Evolutionary conservation across 2,113 vertebrate species (phyloP).

Genomic region (Thalassarche chlororhynchos): DNA sequence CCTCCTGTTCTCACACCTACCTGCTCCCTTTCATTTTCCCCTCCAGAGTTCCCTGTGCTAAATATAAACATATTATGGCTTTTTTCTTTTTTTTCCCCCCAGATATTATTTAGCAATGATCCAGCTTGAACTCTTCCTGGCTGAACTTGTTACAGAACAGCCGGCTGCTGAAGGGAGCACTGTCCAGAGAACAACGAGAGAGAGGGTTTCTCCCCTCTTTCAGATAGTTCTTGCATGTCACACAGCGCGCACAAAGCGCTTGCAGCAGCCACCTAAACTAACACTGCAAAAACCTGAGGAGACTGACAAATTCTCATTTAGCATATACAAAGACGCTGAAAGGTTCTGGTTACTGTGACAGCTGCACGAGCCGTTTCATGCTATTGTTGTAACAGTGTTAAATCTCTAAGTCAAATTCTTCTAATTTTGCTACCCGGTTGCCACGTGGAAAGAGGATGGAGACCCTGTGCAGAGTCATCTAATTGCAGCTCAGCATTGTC

Average conservation of each 20-base stretch:
- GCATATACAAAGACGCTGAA: not conserved
- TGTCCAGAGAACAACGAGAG: accelerated
- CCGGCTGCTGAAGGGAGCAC: not conserved
- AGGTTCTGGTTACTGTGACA: not conserved
- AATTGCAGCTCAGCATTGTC: conserved; percentile 49
- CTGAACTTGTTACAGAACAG: not conserved
- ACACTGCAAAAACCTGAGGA: not conserved
- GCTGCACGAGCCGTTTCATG: not conserved
- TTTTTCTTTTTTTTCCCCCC: not conserved
- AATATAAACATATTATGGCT: not conserved
- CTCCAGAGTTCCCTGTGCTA: not conserved
- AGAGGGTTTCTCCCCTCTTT: not conserved
- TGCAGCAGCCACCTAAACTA: not conserved
- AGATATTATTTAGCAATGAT: not conserved
- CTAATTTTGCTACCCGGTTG: not conserved
- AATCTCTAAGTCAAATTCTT: not conserved
- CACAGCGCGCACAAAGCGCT: not conserved
- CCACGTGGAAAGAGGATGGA: not conserved
- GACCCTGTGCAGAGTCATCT: not conserved
- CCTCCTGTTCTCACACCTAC: not conserved
- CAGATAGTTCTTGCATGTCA: not conserved
- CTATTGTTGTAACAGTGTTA: not conserved
- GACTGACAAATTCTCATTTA: not conserved
- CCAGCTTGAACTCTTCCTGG: not conserved
- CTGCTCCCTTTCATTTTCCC: not conserved